These are phyloP conservation scores for Dromaius novaehollandiae DNA, from an alignment of 2,113 vertebrate species.

Conservation along the genomic window DNA sequence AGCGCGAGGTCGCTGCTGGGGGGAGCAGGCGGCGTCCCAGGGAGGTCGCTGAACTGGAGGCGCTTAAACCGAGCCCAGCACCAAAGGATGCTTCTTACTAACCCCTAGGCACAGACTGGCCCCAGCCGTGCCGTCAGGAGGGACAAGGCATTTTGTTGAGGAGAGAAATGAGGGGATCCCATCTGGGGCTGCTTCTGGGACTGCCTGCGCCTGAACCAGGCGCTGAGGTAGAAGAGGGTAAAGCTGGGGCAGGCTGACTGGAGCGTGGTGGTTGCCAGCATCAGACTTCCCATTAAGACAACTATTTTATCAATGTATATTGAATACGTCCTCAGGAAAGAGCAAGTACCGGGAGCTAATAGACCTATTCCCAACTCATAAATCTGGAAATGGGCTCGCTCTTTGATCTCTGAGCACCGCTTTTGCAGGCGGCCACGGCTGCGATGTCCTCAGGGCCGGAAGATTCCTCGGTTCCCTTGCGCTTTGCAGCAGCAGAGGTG, in stretches of 20 bases:
- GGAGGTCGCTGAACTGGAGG: too few relatives aligned
- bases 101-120: not conserved
- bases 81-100: not conserved
- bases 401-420: conserved; percentile 42
- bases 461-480: not conserved
- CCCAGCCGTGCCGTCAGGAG: not conserved
- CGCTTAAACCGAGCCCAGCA: too few relatives aligned
- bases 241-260: not conserved
- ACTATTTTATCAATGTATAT: not conserved
- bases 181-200: not conserved
- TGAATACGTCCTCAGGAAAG: not conserved
- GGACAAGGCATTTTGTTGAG: not conserved
- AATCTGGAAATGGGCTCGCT: conserved; percentile 34
- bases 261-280: not conserved
- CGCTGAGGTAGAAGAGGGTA: not conserved
- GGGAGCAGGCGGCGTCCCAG: not conserved
- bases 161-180: not conserved
- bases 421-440: not conserved
- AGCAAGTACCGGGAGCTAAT: not conserved
- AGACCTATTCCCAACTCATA: conserved; percentile 44
- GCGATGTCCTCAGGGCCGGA: not conserved
- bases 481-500: not conserved
- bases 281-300: not conserved
- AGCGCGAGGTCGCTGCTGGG: accelerated
- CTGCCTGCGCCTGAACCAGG: not conserved